A percentile compares a stretch with the other conserved stretches of the same genome.
These are phyloP conservation scores for Psophia crepitans DNA, from an alignment of 2,113 vertebrate species.

Conservation along the genomic window DNA sequence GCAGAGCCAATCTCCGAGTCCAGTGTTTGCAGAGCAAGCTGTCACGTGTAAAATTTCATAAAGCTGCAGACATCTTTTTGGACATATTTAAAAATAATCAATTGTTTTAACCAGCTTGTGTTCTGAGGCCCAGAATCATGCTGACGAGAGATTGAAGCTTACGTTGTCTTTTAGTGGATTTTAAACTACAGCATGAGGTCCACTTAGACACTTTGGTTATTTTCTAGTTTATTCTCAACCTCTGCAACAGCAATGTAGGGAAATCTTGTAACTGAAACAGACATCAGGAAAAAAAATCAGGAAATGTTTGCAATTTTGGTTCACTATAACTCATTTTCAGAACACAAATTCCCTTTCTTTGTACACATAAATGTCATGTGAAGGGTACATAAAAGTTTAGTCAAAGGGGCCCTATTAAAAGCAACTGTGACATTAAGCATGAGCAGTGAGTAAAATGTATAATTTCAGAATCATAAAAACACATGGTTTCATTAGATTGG, in stretches of 20 bases:
- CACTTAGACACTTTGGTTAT: not conserved
- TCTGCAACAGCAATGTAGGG: not conserved
- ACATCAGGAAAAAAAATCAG: conserved; percentile 3
- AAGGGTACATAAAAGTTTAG: conserved; percentile 15
- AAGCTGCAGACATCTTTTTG: not conserved
- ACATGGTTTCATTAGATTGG: conserved; percentile 61
- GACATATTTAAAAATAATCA: not conserved
- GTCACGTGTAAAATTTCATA: not conserved
- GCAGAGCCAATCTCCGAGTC: not conserved
- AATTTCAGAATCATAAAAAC: conserved; percentile 70
- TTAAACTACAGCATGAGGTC: not conserved
- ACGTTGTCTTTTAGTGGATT: not conserved
- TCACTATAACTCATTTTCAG: conserved; percentile 30
- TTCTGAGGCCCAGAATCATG: not conserved
- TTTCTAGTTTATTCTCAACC: conserved; percentile 20
- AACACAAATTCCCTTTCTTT: conserved; percentile 18
- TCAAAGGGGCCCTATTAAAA: conserved; percentile 18
- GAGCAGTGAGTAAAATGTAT: conserved; percentile 35
- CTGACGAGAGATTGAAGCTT: not conserved
- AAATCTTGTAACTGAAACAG: conserved; percentile 9
- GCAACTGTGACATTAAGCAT: conserved; percentile 39
- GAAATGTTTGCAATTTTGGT: conserved; percentile 44
- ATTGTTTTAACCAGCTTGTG: not conserved
- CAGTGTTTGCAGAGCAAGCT: not conserved
- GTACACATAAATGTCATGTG: not conserved